Evolutionary conservation across 2,113 vertebrate species (phyloP).

Genomic region (Butorides virescens): DNA sequence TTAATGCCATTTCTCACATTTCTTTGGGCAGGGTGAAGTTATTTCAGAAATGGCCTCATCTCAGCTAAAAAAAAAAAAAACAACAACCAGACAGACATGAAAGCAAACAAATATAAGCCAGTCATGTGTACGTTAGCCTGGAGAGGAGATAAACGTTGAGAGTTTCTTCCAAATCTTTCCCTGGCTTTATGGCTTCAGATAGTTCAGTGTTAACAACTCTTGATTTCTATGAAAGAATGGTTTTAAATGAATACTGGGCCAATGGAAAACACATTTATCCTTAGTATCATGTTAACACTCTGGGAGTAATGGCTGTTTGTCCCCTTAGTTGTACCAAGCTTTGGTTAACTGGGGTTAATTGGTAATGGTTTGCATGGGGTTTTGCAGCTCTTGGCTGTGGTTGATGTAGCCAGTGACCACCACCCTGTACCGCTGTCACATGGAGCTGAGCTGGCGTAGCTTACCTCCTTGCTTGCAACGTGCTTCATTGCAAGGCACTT

Average conservation of each 20-base stretch:
- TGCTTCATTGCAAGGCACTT: constrained; percentile 35
- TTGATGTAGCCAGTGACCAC: not conserved
- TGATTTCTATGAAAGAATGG: not conserved
- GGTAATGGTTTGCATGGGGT: not conserved
- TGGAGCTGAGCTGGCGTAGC: not conserved
- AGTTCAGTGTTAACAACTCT: not conserved
- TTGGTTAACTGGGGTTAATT: not conserved
- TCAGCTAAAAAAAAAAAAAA: not conserved
- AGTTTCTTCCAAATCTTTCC: not conserved
- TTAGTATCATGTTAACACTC: not conserved
- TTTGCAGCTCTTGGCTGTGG: not conserved
- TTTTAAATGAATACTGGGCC: not conserved
- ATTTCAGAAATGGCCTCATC: not conserved
- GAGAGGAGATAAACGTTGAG: not conserved
- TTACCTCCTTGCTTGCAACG: not conserved
- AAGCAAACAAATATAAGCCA: not conserved
- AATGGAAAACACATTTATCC: not conserved
- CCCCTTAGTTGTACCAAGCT: not conserved
- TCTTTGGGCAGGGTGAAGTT: not conserved
- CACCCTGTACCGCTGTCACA: not conserved
- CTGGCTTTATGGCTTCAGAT: not conserved
- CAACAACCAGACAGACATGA: not conserved
- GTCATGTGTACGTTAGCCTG: not conserved
- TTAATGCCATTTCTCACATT: not conserved
- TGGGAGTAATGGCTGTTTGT: not conserved